Base-by-base conservation (phyloP, 2,888 invertebrate species). In the Polyommatus icarus region DNA sequence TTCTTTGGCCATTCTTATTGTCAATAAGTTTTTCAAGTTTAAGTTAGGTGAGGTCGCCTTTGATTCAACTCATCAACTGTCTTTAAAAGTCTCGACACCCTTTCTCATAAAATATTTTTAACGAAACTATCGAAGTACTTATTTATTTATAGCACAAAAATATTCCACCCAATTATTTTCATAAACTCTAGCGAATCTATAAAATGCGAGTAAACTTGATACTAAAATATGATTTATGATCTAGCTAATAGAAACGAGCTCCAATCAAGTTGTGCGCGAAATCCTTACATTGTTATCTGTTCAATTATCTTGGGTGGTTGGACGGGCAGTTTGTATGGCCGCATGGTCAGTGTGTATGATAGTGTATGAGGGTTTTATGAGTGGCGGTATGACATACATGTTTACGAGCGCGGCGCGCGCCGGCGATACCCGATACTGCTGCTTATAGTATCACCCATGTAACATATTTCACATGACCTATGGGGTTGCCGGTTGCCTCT, bases 361-460 rank as follows among this genome's bases (percentile, higher is more conserved):
- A 32, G 12, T 46, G 80, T 88, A 87, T 87, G 89, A 90, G 86
- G 82, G 85, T 85, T 92, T 92, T 92, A 92, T 87, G 90, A 88
- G 83, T 85, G 91, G 90, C 90, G 91, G 91, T 88, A 88, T 88
- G 89, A 89, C 92, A 88, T 88, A 89, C 90, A 89, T 88, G 88
- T 93, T 93, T 92, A 93, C 86, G 91, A 90, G 87, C 86, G 87
- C 83, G 85, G 84, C 83, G 86, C 84, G 18, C 84, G 84, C 87
- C 54, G 54, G 85, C 84, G 93, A 92, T 89, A 93, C 85, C 90
- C 89, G 92, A 93, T 93, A 92, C 92, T 88, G 85, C 84, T 81
- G 86, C 84, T 87, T n/a, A n/a, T n/a, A 90, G 88, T 87, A 88
- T 86, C 86, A 86, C 85, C 84, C 87, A 88, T 90, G 88, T 89